phyloP scores from a whole-genome alignment of 2,113 vertebrate genomes.

The Sinocyclocheilus rhinocerous region DNA sequence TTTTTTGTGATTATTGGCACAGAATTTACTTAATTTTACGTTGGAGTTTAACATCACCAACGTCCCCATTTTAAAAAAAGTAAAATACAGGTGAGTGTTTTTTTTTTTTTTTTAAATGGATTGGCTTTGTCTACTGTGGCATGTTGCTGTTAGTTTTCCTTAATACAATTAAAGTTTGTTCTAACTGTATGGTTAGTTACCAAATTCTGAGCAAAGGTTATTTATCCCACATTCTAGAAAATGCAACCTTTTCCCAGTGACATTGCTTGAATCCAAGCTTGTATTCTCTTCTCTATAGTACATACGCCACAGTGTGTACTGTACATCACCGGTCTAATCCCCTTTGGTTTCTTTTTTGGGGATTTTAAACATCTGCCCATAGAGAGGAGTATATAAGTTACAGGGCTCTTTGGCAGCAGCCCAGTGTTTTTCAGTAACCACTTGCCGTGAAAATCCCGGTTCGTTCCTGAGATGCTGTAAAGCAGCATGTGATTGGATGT shows the following conservation, averaged over 20 bases:
- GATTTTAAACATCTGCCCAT: slow-evolving; percentile 33
- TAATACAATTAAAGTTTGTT: not conserved
- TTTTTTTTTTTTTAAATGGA: not conserved
- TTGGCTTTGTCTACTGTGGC: slow-evolving; percentile 13
- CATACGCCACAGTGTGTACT: slow-evolving; percentile 15
- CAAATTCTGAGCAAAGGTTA: not conserved
- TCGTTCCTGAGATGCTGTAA: slow-evolving; percentile 6
- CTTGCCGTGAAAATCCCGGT: slow-evolving; percentile 50
- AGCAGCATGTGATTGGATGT: not conserved
- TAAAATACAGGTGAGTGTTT: slow-evolving; percentile 23
- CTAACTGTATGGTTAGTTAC: not conserved
- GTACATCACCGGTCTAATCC: slow-evolving; percentile 44
- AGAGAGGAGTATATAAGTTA: slow-evolving; percentile 61
- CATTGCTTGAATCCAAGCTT: slow-evolving; percentile 58
- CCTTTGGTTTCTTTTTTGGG: slow-evolving; percentile 31
- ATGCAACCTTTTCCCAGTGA: slow-evolving; percentile 15
- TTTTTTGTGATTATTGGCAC: slow-evolving; percentile 22
- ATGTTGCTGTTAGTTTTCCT: slow-evolving; percentile 14
- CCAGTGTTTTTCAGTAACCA: slow-evolving; percentile 55
- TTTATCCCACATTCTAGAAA: not conserved
- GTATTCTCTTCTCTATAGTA: slow-evolving; percentile 59
- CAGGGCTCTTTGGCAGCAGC: slow-evolving; percentile 75
- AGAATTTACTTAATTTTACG: not conserved
- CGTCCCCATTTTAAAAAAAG: not conserved
- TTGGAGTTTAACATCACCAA: slow-evolving; percentile 2